Evolutionary conservation across 2,113 vertebrate genomes (phyloP), one percentile per base, ranked within the genome.

Genomic region (Pycnonotus jocosus): DNA sequence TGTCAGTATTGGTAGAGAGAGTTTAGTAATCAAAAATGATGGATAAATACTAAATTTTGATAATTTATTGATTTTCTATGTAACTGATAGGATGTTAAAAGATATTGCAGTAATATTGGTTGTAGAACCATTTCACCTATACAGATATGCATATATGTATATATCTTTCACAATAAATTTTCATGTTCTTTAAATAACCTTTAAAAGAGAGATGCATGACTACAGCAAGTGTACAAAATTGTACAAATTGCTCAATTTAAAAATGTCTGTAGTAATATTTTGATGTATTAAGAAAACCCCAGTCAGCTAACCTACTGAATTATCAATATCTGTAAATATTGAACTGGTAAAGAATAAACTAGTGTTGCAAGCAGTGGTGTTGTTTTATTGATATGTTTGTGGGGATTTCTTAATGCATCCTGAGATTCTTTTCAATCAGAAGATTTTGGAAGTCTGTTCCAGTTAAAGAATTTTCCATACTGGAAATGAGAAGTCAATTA

Each of bases 401-500:
- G 28, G 25, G 27, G n/a, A 20, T 84, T 95, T 95, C 84, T 92
- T 84, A 94, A 93, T 93, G 64, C 74, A 40, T 95, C 62, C 84
- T 93, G 88, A 79, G 94, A 50, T 91, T 97, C 62, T 97, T 87
- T 96, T 90, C 72, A 50, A 54, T 88, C 51, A 48, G 80, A 85
- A 92, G 70, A 91, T 62, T 80, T 71, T 92, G 92, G 58, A 86
- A 96, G 84, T 95, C 74, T 96, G 93, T 96, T 97, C 69, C 90
- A 97, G 88, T 98, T 97, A 97, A 96, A 89, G 84, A 94, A 90
- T 94, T 94, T 92, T 96, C 89, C 56, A 53, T 96, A 89, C 66
- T 97, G 92, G 86, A 98, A 97, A 96, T 93, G 64, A 96, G 91
- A 92, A 97, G 92, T 95, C 91, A 96, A 65, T 98, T 97, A 94